Base-by-base conservation (phyloP, 1,140 invertebrate species). In the Drosophila biarmipes region DNA sequence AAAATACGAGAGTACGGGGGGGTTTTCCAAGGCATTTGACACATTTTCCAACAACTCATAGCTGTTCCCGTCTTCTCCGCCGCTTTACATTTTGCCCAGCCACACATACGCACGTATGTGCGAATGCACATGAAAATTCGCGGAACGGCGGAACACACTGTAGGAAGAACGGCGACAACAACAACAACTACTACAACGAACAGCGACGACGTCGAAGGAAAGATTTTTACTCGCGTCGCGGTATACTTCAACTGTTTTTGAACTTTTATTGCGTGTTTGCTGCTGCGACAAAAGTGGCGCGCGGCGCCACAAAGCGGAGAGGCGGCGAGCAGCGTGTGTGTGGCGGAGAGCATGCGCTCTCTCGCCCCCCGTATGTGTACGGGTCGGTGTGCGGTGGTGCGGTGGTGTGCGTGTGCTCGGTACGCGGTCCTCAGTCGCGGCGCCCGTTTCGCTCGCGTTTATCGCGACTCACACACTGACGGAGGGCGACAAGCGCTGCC, bases 161-260 rank as follows among this genome's bases (percentile, higher is more conserved):
- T 17, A 43, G 19, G 38, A 63, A 64, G 38, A 63, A 64, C 59
- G 42, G 54, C 75, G 21, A 71, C 67, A 58, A 79, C 64, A 72
- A 81, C 72, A 64, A 64, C 59, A 67, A 67, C 63, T 38, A 71
- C 81, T 46, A 85, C 80, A 59, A 67, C 71, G 48, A 49, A 73
- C 64, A 55, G 73, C 61, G 59, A 78, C 80, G 78, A 84, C 80
- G 81, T 80, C 73, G 77, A 82, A 89, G 84, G 85, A 84, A 89
- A 84, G 85, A 90, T 89, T 89, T 89, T 87, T 87, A 87, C 84
- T 87, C 84, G 84, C 84, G 79, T 89, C 82, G 82, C 78, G 82
- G 82, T 87, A 81, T 85, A 86, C 81, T 85, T 85, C 81, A 87
- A 87, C 82, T 89, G 84, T 87, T 87, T 86, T 87, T 87, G 84